Evolutionary conservation across 1,140 invertebrate species (phyloP), one percentile per base, ranked within the genome.

Genomic region (Acromyrmex charruanus): DNA sequence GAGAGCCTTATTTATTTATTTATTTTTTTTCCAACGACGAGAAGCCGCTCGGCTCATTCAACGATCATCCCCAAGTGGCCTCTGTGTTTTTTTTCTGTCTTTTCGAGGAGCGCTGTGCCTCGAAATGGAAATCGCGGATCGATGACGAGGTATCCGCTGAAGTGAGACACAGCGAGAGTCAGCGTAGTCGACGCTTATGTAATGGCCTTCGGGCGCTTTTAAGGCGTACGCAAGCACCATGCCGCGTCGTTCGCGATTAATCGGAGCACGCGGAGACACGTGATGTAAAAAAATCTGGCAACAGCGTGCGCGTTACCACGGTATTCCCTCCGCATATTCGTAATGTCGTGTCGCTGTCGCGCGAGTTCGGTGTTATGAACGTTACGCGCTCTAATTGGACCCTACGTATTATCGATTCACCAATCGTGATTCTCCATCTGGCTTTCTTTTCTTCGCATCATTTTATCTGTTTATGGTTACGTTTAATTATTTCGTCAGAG

Each of bases 221-320:
- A 88, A 88, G 82, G 82, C 82, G 82, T 88, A 86, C 87, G 21
- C 82, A 51, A 77, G 75, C 72, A 72, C 74, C 55, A 85, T 82
- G 61, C 59, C 77, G 79, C 85, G 53, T 74, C 35, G 68, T 44
- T 63, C 28, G 65, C 72, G 82, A 88, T 88, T 88, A 88, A 88
- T 88, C 87, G 74, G 82, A 86, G 82, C 82, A 88, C 77, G 74
- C 61, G 69, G 86, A 44, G 85, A 87, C 86, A 87, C 66, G 87
- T 85, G 87, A 88, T 72, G 72, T 69, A 86, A 86, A 88, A 77
- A 88, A 88, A 88, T 88, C 87, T 86, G 87, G 87, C 87, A 88
- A 88, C 87, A 80, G 68, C 65, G 87, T 86, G 61, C 58, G 55
- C 66, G 79, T 58, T 74, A 69, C 44, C 51, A 25, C 35, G 18